These are phyloP conservation scores for Mylabris phalerata DNA, from an alignment of 1,140 invertebrate genomes.

Conservation along the genomic window DNA sequence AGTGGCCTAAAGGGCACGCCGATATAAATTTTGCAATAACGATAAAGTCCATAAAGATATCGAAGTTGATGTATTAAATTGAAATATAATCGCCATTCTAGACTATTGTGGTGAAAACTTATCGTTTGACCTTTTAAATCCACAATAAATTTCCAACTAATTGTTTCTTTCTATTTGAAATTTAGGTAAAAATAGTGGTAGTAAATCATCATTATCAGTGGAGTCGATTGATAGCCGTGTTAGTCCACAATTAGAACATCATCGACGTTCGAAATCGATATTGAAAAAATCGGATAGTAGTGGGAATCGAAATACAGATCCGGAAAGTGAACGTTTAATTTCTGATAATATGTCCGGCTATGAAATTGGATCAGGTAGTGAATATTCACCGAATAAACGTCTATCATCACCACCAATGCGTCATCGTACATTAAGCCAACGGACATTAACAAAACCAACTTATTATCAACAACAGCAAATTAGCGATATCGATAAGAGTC, in stretches of 20 bases:
- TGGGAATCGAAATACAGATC: constrained; percentile 47
- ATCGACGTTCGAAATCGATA: constrained; percentile 66
- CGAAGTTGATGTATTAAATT: background rate
- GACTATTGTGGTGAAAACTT: too few species aligned
- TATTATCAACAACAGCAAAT: constrained; percentile 36
- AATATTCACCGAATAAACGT: constrained; percentile 43
- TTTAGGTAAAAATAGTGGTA: constrained; percentile 53
- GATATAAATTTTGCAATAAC: too few species aligned
- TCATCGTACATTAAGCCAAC: constrained; percentile 42
- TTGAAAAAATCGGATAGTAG: constrained; percentile 63
- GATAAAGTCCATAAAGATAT: too few species aligned
- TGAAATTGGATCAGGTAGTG: constrained; percentile 35
- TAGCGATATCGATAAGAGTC: constrained; percentile 29
- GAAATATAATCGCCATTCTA: too few species aligned
- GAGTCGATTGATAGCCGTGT: constrained; percentile 61
- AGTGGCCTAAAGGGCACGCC: too few species aligned
- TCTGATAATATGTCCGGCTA: constrained; percentile 51
- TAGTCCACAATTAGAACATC: constrained; percentile 56
- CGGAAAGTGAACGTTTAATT: constrained; percentile 72
- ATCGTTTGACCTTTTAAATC: too few species aligned
- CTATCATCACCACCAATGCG: constrained; percentile 39
- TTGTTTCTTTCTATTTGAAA: constrained; percentile 14
- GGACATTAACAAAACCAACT: constrained; percentile 43
- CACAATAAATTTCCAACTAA: too few species aligned
- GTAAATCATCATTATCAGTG: constrained; percentile 62